Evolutionary conservation across 2,888 invertebrate genomes (phyloP), one percentile per base, ranked within the genome.

Genomic region (Stenurella melanura): DNA sequence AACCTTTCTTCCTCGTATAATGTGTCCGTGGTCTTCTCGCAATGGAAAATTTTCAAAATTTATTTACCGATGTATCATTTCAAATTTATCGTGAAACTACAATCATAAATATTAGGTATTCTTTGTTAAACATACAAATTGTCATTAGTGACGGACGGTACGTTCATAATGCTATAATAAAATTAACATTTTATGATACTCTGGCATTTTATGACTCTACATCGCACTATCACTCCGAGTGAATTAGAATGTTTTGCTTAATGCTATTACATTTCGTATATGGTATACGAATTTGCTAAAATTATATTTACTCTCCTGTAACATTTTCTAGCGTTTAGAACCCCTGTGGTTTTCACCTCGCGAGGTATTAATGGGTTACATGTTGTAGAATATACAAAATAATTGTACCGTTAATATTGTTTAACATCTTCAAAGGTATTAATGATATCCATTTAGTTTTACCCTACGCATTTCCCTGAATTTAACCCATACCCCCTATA

Each of bases 41-140:
- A 12, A 42, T 15, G 42, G 42, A 42, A 42, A 42, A 42, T 42
- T 42, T 15, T 15, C 42, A 42, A 12, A 12, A 42, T 42, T 11
- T 42, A 15, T 15, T 11, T 42, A 42, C 11, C 12, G 42, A 12
- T 42, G 3, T 42, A 42, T 15, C 7, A 17, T 58, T 58, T 58
- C 3, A 10, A n/a, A 11, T 18, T 2, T 58, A 58, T 58, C 11
- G 1, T 26, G 12, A 6, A 58, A 58, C 11, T 19, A 58, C 7
- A 38, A 38, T 58, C 18, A 58, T 17, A 58, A 58, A 58, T 58
- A 58, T 4, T 19, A 58, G 21, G 19, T 58, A 58, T 58, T 58
- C 60, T 21, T 21, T 60, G 60, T 60, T 12, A 42, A 42, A 42
- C 15, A 42, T 12, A 42, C 42, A 15, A 15, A 42, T 4, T 42